phyloP scores from a whole-genome alignment of 2,113 vertebrate species.

The Cavia aperea region DNA sequence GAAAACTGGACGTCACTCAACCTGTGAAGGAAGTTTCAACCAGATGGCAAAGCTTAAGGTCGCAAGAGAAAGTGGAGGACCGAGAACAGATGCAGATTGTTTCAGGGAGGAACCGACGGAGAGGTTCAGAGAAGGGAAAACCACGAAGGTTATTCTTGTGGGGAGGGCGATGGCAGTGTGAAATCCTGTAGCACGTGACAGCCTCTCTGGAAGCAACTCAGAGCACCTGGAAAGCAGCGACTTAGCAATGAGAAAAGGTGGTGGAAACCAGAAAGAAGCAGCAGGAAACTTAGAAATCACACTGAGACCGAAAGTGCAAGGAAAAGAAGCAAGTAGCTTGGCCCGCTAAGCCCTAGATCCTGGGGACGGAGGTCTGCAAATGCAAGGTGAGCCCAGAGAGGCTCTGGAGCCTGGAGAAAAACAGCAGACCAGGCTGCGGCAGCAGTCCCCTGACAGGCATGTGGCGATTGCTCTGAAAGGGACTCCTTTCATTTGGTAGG shows the following conservation, averaged over 20 bases:
- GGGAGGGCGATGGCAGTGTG: neutral
- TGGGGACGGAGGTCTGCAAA: neutral
- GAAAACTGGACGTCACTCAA: neutral
- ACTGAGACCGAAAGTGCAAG: neutral
- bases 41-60: neutral
- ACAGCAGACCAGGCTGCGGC: neutral
- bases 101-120: neutral
- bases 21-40: neutral
- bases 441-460: neutral
- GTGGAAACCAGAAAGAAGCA: neutral
- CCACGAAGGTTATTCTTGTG: neutral
- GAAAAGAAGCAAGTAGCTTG: neutral
- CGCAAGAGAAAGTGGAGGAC: neutral
- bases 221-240: neutral
- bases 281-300: neutral
- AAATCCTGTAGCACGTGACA: neutral
- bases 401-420: neutral
- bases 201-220: neutral
- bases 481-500: neutral
- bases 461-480: neutral
- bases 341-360: neutral
- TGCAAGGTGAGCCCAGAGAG: neutral
- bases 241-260: neutral
- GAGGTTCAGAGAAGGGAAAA: neutral
- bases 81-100: neutral